phyloP scores from a whole-genome alignment of 2,797 vertebrate species.

The Remorina albescens region DNA sequence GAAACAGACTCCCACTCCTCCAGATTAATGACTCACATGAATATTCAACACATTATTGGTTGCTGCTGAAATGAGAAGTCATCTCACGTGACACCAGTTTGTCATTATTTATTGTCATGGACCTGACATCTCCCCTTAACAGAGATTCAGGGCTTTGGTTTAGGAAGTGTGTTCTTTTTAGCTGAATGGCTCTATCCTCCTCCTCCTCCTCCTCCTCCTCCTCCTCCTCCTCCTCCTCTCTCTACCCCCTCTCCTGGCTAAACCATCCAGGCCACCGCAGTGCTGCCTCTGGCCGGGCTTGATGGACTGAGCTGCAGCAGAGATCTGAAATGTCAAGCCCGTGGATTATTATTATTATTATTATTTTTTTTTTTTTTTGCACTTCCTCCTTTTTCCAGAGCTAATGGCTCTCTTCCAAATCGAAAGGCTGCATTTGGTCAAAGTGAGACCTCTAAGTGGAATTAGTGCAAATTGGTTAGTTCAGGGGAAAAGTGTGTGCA shows the following conservation, averaged over 20 bases:
- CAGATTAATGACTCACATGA: not conserved
- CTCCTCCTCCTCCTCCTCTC: not conserved
- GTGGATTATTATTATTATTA: not conserved
- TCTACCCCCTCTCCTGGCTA: constrained; percentile 7
- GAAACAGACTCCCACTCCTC: not conserved
- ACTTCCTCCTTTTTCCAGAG: constrained; percentile 2
- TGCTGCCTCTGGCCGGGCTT: constrained; percentile 28
- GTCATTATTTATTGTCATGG: not conserved
- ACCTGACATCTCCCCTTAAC: constrained; percentile 2
- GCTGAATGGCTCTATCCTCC: constrained; percentile 3
- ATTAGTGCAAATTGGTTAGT: constrained; percentile 30
- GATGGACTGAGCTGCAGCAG: constrained; percentile 37
- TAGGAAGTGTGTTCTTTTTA: constrained; percentile 24
- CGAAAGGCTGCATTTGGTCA: not conserved
- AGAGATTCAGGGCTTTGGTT: not conserved
- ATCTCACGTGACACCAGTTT: not conserved
- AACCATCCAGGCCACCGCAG: constrained; percentile 48
- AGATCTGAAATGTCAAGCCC: constrained; percentile 5
- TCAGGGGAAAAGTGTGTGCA: constrained; percentile 9
- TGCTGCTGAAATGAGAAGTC: not conserved
- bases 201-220: not conserved
- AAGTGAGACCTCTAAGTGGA: constrained; percentile 4
- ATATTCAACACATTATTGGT: not conserved
- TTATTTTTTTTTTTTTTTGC: not conserved
- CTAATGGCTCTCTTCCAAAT: constrained; percentile 11